A percentile compares a stretch with the other conserved stretches of the same genome.
These are phyloP conservation scores for Amiota minor DNA, from an alignment of 2,888 invertebrate species.

Conservation along the genomic window DNA sequence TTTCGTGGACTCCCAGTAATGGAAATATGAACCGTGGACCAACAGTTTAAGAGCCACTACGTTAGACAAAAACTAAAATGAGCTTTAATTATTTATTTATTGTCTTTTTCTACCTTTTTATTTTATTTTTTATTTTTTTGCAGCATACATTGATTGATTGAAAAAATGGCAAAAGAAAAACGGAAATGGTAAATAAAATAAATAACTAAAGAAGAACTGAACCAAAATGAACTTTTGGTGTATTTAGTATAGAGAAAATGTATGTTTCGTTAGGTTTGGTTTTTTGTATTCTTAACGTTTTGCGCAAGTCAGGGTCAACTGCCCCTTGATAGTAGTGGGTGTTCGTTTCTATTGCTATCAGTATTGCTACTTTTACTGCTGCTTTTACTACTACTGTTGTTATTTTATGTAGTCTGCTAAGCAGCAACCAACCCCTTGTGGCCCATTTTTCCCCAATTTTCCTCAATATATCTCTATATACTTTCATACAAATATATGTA, in stretches of 20 bases:
- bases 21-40: no score
- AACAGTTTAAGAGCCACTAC: no score
- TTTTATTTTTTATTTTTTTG: neutral
- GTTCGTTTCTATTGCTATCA: constrained; percentile 23
- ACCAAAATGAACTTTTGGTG: constrained; percentile 1
- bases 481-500: no score
- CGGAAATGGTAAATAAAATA: neutral
- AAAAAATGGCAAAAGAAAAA: neutral
- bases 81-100: constrained; percentile 11
- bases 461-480: no score
- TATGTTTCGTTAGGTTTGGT: constrained; percentile 40
- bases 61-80: neutral
- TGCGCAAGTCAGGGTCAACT: constrained; percentile 72
- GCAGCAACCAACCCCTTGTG: constrained; percentile 59
- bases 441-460: constrained; percentile 45
- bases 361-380: constrained; percentile 23
- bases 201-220: constrained; percentile 27
- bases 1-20: no score
- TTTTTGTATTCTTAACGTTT: constrained; percentile 39
- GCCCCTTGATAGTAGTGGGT: constrained; percentile 47
- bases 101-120: neutral
- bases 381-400: constrained; percentile 32
- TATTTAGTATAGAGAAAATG: constrained; percentile 52
- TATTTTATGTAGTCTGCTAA: no score
- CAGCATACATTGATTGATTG: constrained; percentile 19